These are phyloP conservation scores for Epinotia ramella DNA, from an alignment of 2,888 invertebrate genomes.

Conservation along the genomic window DNA sequence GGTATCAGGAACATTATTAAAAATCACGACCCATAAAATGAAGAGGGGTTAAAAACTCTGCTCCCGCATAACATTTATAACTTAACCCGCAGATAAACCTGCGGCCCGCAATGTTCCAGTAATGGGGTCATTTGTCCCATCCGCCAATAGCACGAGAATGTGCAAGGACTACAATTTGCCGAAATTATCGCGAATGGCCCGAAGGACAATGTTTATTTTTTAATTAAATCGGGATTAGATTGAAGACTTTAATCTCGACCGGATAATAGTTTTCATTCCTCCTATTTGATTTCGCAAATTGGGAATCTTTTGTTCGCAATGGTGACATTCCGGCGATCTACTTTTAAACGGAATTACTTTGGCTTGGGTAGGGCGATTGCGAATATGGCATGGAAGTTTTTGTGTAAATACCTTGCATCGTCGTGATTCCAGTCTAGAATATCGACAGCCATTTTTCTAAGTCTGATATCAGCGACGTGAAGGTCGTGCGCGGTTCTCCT, in stretches of 20 bases:
- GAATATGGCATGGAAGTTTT: background rate
- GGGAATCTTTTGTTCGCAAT: slow-evolving; percentile 46
- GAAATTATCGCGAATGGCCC: slow-evolving; percentile 59
- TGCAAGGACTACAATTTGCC: slow-evolving; percentile 58
- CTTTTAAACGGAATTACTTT: slow-evolving; percentile 31
- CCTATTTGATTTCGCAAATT: slow-evolving; percentile 42
- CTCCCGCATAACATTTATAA: slow-evolving; percentile 49
- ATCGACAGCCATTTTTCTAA: slow-evolving; percentile 97
- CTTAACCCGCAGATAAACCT: slow-evolving; percentile 56
- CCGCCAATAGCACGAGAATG: slow-evolving; percentile 61
- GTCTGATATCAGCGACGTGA: slow-evolving; percentile 95
- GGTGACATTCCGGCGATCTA: slow-evolving; percentile 26
- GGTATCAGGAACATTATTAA: slow-evolving; percentile 12
- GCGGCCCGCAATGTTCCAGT: slow-evolving; percentile 63
- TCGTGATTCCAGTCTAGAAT: slow-evolving; percentile 97
- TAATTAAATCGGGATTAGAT: slow-evolving; percentile 50
- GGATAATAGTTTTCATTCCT: slow-evolving; percentile 44
- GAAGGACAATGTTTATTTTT: slow-evolving; percentile 56
- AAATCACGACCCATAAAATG: slow-evolving; percentile 34
- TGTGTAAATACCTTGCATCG: slow-evolving; percentile 87
- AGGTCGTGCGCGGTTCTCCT: slow-evolving; percentile 92
- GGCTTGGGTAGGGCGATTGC: background rate
- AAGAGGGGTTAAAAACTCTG: slow-evolving; percentile 42
- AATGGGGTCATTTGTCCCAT: slow-evolving; percentile 69
- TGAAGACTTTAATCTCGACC: slow-evolving; percentile 41